A percentile compares a stretch with the other conserved stretches of the same genome.
Conservation (phyloP, 2,888 invertebrate species). For the Apomyelois bistriatella region DNA sequence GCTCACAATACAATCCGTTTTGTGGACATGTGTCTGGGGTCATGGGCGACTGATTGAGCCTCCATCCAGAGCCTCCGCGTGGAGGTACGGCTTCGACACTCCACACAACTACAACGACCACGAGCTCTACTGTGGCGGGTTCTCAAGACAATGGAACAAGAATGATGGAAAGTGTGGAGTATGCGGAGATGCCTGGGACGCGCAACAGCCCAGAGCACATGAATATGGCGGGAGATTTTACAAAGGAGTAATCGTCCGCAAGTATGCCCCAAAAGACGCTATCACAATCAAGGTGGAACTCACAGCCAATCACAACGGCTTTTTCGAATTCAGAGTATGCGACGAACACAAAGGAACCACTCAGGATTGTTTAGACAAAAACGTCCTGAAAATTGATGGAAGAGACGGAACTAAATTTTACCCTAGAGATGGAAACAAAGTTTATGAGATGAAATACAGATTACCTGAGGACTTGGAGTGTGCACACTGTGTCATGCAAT, state of each 20-base stretch:
- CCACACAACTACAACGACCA: constrained; percentile 95
- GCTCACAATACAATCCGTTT: constrained; percentile 42
- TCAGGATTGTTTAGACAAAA: constrained; percentile 88
- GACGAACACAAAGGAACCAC: constrained; percentile 84
- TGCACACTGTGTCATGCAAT: constrained; percentile 91
- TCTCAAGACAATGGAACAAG: constrained; percentile 88
- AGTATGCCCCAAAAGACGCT: constrained; percentile 83
- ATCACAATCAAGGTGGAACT: constrained; percentile 89
- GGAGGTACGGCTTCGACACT: constrained; percentile 93
- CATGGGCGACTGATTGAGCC: constrained; percentile 91
- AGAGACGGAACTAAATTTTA: constrained; percentile 82
- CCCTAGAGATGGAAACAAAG: constrained; percentile 87
- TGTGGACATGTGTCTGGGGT: constrained; percentile 62
- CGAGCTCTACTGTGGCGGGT: constrained; percentile 93
- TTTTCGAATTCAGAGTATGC: constrained; percentile 91
- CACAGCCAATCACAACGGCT: constrained; percentile 93
- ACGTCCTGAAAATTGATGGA: constrained; percentile 81
- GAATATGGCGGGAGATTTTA: constrained; percentile 92
- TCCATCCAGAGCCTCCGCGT: constrained; percentile 91
- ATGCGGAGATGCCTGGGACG: constrained; percentile 92
- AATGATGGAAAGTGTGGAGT: constrained; percentile 93
- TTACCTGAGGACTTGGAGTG: constrained; percentile 84
- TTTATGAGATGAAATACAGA: constrained; percentile 87
- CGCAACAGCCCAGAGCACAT: constrained; percentile 84
- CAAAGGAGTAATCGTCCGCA: constrained; percentile 89